Percentiles rank a stretch among this genome's conserved stretches.
Conservation (phyloP, 2,797 vertebrate genomes). For the Pseudochirops corinnae region DNA sequence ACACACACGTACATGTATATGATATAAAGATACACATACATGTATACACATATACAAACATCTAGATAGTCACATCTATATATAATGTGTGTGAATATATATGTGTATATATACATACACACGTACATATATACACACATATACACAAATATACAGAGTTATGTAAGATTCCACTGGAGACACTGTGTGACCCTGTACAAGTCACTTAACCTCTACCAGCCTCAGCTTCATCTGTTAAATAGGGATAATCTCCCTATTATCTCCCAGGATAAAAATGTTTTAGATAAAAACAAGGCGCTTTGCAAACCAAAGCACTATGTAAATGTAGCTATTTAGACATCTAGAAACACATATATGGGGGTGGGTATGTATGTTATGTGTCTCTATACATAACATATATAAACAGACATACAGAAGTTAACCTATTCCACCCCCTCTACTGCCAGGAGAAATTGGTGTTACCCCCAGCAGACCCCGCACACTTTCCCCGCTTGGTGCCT, state of each 20-base stretch:
- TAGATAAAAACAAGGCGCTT: neutral
- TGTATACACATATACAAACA: neutral
- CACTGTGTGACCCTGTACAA: neutral
- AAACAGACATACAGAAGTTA: neutral
- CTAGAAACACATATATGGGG: neutral
- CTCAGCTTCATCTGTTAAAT: neutral
- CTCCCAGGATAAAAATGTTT: neutral
- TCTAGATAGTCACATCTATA: neutral
- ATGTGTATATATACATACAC: neutral
- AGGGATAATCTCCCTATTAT: neutral
- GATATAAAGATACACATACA: too few species aligned
- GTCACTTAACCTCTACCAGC: neutral
- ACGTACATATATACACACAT: neutral
- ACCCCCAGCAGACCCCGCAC: constrained; percentile 44
- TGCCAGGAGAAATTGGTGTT: neutral
- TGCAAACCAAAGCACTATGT: neutral
- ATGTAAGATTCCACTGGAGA: neutral
- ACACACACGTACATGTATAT: neutral
- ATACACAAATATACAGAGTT: neutral
- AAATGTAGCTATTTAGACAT: neutral
- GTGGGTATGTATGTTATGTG: neutral
- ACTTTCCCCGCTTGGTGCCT: constrained; percentile 62
- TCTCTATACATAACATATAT: neutral
- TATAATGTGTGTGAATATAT: neutral
- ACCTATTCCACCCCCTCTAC: constrained; percentile 41